phyloP scores from a whole-genome alignment of 2,797 vertebrate species.

The Myotis pilosus region DNA sequence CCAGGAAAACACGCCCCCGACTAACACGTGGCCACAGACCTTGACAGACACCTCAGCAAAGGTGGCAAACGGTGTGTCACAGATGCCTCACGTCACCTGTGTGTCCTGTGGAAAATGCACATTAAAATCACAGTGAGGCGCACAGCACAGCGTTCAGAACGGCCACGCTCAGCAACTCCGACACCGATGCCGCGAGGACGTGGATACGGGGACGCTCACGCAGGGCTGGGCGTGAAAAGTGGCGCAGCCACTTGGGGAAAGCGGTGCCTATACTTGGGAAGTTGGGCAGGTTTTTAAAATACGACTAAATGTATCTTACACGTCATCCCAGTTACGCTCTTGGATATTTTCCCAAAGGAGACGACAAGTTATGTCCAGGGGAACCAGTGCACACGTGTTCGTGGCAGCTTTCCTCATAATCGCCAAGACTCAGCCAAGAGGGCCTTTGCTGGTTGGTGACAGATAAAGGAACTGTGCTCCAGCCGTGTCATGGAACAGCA shows the following conservation, averaged over 20 bases:
- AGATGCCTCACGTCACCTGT: neutral
- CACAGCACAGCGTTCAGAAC: neutral
- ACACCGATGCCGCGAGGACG: too few relatives aligned
- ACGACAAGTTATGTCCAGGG: neutral
- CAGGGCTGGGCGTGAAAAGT: too few relatives aligned
- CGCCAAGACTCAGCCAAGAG: neutral
- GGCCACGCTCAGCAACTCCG: neutral
- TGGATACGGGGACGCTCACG: too few relatives aligned
- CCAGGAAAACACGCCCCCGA: neutral
- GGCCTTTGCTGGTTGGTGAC: too few relatives aligned
- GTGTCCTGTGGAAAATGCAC: neutral
- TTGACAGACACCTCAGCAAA: too few relatives aligned
- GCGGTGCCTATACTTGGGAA: neutral
- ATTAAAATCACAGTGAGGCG: neutral
- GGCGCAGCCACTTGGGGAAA: neutral
- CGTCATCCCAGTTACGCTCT: neutral
- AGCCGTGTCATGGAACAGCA: neutral
- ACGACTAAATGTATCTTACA: neutral
- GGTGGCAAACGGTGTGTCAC: neutral
- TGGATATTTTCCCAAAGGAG: neutral
- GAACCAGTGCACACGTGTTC: neutral
- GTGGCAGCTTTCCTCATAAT: neutral
- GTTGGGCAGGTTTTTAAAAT: neutral
- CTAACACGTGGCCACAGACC: neutral
- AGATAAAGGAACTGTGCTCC: neutral